phyloP scores from a whole-genome alignment of 2,888 invertebrate species.

The Megalurothrips usitatus region DNA sequence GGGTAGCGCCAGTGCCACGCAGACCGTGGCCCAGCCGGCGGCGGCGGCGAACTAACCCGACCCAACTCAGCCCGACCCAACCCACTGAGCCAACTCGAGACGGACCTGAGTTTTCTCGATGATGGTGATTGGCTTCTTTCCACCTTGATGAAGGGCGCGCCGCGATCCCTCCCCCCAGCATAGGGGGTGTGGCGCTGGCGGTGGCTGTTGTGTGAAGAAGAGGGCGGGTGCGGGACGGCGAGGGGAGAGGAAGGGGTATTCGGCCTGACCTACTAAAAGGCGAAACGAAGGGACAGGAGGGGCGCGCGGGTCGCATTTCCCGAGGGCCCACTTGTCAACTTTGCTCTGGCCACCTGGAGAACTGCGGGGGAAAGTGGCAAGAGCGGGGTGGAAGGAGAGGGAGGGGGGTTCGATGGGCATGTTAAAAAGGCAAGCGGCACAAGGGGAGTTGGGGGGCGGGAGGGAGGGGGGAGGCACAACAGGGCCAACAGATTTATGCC shows the following conservation, averaged over 20 bases:
- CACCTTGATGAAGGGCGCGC: too few relatives aligned
- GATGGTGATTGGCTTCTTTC: too few relatives aligned
- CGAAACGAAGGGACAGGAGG: background rate
- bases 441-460: background rate
- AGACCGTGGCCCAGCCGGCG: too few relatives aligned
- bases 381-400: background rate
- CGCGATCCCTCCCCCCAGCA: too few relatives aligned
- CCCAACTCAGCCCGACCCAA: too few relatives aligned
- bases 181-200: too few relatives aligned
- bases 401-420: background rate
- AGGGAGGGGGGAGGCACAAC: background rate
- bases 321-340: slow-evolving; percentile 16
- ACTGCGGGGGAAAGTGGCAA: background rate
- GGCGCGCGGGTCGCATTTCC: background rate
- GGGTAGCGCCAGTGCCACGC: too few relatives aligned
- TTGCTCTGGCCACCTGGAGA: slow-evolving; percentile 6
- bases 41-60: too few relatives aligned
- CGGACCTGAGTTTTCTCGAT: too few relatives aligned
- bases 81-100: too few relatives aligned
- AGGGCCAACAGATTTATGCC: slow-evolving; percentile 6
- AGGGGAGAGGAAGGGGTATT: background rate
- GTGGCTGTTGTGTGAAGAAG: too few relatives aligned
- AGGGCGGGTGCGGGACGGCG: background rate
- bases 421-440: background rate
- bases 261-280: background rate